A percentile compares a stretch with the other conserved stretches of the same genome.
Evolutionary conservation across 2,797 vertebrate species (phyloP).

Genomic region (Eulemur mongoz): DNA sequence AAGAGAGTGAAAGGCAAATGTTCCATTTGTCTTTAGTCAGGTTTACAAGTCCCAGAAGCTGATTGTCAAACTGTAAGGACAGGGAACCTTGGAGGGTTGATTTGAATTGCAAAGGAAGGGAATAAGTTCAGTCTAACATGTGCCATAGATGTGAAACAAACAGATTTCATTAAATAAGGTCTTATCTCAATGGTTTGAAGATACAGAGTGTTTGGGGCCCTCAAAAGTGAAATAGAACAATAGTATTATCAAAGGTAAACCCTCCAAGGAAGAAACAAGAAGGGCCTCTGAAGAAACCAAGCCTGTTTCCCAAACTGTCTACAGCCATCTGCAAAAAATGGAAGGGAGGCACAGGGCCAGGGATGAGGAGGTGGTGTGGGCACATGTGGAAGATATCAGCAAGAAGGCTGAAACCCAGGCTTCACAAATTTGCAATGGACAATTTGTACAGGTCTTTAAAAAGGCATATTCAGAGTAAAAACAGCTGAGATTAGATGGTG

Average conservation of each 20-base stretch:
- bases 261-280: background rate
- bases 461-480: background rate
- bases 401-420: background rate
- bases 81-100: background rate
- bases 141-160: background rate
- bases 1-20: slow-evolving; percentile 37
- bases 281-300: background rate
- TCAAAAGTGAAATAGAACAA: background rate
- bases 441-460: background rate
- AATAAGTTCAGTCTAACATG: background rate
- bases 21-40: slow-evolving; percentile 10
- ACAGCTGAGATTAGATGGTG: background rate
- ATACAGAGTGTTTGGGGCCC: background rate
- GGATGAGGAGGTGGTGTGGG: background rate
- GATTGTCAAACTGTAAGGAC: background rate
- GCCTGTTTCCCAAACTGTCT: background rate
- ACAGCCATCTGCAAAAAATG: background rate
- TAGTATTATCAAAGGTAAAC: background rate
- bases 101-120: background rate
- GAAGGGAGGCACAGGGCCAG: background rate
- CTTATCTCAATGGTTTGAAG: background rate
- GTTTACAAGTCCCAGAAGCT: background rate
- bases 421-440: background rate
- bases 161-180: background rate
- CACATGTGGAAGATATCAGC: background rate